Conservation (phyloP, 1,140 invertebrate species). For the Drosophila nannoptera region DNA sequence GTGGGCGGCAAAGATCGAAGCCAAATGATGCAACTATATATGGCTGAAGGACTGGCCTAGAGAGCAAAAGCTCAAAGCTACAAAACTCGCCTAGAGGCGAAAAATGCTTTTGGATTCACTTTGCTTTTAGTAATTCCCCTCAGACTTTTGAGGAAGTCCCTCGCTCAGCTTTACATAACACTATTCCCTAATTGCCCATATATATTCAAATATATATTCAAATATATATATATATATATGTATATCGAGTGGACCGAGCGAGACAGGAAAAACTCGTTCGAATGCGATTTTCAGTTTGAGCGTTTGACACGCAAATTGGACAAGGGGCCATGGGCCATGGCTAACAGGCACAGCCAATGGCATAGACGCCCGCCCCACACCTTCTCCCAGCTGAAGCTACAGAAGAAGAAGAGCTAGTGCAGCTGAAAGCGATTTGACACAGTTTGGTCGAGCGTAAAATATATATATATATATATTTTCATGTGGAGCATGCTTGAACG, state of each 20-base stretch:
- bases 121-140: no score
- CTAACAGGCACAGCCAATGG: constrained; percentile 51
- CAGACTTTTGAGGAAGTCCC: no score
- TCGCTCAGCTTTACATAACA: no score
- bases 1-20: not conserved
- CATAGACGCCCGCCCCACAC: not conserved
- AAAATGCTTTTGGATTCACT: no score
- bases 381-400: not conserved
- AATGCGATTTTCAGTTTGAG: constrained; percentile 15
- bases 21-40: not conserved
- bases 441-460: constrained; percentile 73
- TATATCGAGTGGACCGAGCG: not conserved
- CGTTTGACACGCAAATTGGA: constrained; percentile 47
- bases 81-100: no score
- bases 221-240: not conserved
- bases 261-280: not conserved
- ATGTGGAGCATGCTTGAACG: constrained; percentile 52
- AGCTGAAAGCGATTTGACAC: constrained; percentile 72
- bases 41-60: not conserved
- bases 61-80: not conserved
- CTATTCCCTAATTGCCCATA: no score
- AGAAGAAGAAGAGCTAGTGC: constrained; percentile 27
- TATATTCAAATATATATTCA: no score
- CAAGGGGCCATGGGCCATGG: constrained; percentile 43
- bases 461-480: constrained; percentile 48